phyloP scores from a whole-genome alignment of 2,797 vertebrate species.

The Gastrophryne carolinensis region DNA sequence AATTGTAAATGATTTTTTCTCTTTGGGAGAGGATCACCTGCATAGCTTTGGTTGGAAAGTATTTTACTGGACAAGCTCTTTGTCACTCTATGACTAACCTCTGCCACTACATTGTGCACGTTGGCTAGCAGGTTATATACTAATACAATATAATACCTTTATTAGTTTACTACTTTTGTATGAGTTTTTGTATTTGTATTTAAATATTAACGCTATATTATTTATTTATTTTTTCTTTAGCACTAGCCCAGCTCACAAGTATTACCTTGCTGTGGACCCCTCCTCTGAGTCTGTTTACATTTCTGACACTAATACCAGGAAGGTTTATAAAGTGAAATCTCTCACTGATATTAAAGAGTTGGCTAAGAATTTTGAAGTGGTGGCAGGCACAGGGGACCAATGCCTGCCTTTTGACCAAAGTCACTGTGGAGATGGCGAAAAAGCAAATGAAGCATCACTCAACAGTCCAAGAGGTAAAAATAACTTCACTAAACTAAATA shows the following conservation, averaged over 20 bases:
- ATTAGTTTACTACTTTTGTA: too few relatives aligned
- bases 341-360: constrained; percentile 89
- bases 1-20: too few relatives aligned
- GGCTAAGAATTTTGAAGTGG: constrained; percentile 88
- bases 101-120: too few relatives aligned
- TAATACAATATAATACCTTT: too few relatives aligned
- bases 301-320: constrained; percentile 94
- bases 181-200: too few relatives aligned
- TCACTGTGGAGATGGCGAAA: constrained; percentile 93
- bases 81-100: too few relatives aligned
- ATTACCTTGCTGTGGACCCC: constrained; percentile 94
- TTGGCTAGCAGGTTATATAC: too few relatives aligned
- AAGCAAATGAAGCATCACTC: constrained; percentile 88
- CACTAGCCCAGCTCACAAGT: constrained; percentile 95
- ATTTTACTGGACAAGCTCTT: too few relatives aligned
- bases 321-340: constrained; percentile 89
- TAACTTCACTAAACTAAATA: too few relatives aligned
- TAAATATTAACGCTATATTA: neutral
- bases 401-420: constrained; percentile 94
- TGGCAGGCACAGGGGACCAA: constrained; percentile 95
- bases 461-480: constrained; percentile 93
- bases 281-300: constrained; percentile 90
- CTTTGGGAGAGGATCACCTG: too few relatives aligned
- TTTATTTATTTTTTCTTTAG: constrained; percentile 75
- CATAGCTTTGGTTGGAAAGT: too few relatives aligned